Conservation (phyloP, 2,797 vertebrate genomes). For the Heterohyrax brucei region DNA sequence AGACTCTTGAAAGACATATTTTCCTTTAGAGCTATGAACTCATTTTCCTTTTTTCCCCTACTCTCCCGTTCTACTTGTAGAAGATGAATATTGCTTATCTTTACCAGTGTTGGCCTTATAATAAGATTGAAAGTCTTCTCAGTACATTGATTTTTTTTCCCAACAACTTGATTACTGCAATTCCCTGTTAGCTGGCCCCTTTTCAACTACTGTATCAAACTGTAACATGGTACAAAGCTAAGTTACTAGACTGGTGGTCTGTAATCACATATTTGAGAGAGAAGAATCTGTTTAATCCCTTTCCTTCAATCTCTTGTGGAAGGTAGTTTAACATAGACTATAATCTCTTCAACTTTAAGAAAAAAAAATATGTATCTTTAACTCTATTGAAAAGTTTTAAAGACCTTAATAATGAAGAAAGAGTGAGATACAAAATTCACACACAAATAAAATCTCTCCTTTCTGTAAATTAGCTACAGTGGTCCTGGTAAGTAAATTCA, state of each 20-base stretch:
- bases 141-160: constrained; percentile 77
- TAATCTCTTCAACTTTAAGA: constrained; percentile 21
- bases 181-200: constrained; percentile 75
- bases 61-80: neutral
- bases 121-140: constrained; percentile 82
- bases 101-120: constrained; percentile 77
- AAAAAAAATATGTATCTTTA: neutral
- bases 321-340: neutral
- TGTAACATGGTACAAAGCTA: constrained; percentile 46
- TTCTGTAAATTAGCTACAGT: neutral
- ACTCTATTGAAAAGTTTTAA: neutral
- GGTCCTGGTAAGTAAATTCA: neutral
- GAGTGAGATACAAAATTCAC: neutral
- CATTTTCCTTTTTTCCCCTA: fast-evolving
- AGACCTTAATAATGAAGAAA: neutral
- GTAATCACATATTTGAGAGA: neutral
- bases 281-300: neutral
- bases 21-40: constrained; percentile 30
- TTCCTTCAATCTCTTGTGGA: neutral
- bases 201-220: constrained; percentile 80
- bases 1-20: neutral
- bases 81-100: constrained; percentile 49
- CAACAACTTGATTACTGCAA: constrained; percentile 80
- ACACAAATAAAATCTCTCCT: neutral
- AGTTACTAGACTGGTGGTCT: neutral